Base-by-base conservation (phyloP, 2,797 vertebrate genomes). In the Myripristis jacobus region DNA sequence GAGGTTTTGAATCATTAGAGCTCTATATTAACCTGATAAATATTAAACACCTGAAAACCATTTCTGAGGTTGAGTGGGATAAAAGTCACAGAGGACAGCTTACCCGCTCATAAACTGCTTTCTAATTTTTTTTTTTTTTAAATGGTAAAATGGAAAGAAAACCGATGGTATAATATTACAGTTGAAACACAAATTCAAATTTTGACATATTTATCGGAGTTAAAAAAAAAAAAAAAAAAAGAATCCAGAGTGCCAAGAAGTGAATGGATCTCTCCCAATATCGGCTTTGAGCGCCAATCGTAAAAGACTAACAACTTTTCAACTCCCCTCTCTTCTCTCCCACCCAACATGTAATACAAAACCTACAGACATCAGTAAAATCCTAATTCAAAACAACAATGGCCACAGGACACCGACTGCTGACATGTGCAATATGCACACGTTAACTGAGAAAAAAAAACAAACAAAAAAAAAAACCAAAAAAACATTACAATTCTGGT, bases 361-460 rank as follows among this genome's bases (percentile, higher is more conserved):
- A 83, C 61, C 86, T 91, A 79, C 75, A 86, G 82, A 87, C 86
- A 87, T 85, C 60, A 70, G 67, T 86, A 74, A 88, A 89, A 85
- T 88, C 80, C 75, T 70, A 80, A 81, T 73, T 70, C 44, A 81
- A 87, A 80, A 91, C 76, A 82, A 87, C 66, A 86, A 84, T 89
- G 87, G 89, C 88, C 87, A 91, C 85, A 80, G 89, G 89, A 89
- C 84, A 86, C 80, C 76, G 81, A 77, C 80, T 71, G 87, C 81
- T 77, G 88, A 86, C 74, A 70, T 89, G 87, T 93, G 89, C 89
- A 91, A 90, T 89, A 88, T 90, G 91, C 89, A 91, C 90, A 93
- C 90, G 63, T 68, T 87, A 79, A 85, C 87, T 70, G 62, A 71
- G 44, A 83, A 83, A 73, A 78, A 76, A 73, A 70, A 78, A 73